Evolutionary conservation across 2,888 invertebrate genomes (phyloP).

Genomic region (Eumerus sabulonum): DNA sequence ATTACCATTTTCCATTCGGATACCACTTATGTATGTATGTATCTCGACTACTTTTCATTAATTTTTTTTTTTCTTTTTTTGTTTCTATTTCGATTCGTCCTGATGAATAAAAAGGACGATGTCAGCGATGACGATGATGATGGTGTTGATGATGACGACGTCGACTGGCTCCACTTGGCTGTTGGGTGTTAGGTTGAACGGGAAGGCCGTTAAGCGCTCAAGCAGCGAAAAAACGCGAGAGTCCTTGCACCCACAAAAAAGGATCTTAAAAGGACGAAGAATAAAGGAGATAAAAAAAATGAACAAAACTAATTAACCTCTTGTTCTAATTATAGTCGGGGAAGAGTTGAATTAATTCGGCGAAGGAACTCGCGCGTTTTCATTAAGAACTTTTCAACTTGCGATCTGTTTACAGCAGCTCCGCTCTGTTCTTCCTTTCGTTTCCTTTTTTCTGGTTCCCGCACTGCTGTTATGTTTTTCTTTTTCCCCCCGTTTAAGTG

Average conservation of each 20-base stretch:
- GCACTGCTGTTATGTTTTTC: too few relatives aligned
- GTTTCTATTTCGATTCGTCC: slow-evolving; percentile 44
- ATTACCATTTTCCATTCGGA: slow-evolving; percentile 65
- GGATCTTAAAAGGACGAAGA: too few relatives aligned
- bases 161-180: slow-evolving; percentile 37
- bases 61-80: not conserved
- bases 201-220: slow-evolving; percentile 22
- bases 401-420: slow-evolving; percentile 58
- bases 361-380: slow-evolving; percentile 55
- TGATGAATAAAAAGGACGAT: slow-evolving; percentile 49
- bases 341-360: slow-evolving; percentile 51
- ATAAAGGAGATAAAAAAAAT: too few relatives aligned
- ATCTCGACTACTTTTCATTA: too few relatives aligned
- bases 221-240: slow-evolving; percentile 20
- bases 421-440: slow-evolving; percentile 28
- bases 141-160: not conserved
- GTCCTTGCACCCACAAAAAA: slow-evolving; percentile 1
- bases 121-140: too few relatives aligned
- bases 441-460: slow-evolving; percentile 26
- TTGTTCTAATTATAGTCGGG: slow-evolving; percentile 59
- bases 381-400: slow-evolving; percentile 58
- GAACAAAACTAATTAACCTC: slow-evolving; percentile 67
- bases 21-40: slow-evolving; percentile 42
- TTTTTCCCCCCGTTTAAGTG: too few relatives aligned
- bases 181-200: slow-evolving; percentile 18